Percentiles rank a stretch among this genome's conserved stretches.
Conservation (phyloP, 2,888 invertebrate species). For the Spialia ferax region DNA sequence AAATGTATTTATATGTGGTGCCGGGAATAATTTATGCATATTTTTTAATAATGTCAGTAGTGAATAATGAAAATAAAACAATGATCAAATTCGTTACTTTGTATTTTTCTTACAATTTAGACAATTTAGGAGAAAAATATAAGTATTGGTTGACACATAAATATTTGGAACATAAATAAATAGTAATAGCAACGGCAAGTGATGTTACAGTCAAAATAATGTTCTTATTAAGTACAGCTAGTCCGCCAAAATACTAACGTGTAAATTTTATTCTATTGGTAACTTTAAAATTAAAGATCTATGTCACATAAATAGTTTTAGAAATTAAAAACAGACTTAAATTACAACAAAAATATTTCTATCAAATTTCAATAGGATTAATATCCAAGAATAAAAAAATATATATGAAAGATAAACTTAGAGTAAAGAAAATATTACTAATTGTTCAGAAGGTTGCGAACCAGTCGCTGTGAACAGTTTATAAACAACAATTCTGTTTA, state of each 20-base stretch:
- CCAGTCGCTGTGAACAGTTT: constrained; percentile 70
- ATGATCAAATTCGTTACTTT: constrained; percentile 64
- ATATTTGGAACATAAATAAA: constrained; percentile 75
- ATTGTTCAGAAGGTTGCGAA: constrained; percentile 68
- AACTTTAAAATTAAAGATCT: constrained; percentile 78
- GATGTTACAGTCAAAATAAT: constrained; percentile 49
- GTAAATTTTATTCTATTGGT: constrained; percentile 75
- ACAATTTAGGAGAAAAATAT: constrained; percentile 66
- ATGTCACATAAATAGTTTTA: constrained; percentile 81
- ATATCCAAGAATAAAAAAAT: constrained; percentile 52
- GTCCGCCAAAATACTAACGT: constrained; percentile 48
- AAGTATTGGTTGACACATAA: constrained; percentile 63
- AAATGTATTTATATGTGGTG: constrained; percentile 39
- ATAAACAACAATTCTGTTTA: constrained; percentile 51
- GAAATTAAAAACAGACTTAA: constrained; percentile 72
- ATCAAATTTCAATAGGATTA: constrained; percentile 47
- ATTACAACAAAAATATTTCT: constrained; percentile 57
- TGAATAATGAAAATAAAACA: constrained; percentile 55
- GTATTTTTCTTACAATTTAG: constrained; percentile 80
- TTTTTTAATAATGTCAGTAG: constrained; percentile 41
- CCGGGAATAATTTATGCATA: constrained; percentile 34
- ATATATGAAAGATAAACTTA: constrained; percentile 47
- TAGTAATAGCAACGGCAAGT: constrained; percentile 76
- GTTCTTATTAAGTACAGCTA: constrained; percentile 44
- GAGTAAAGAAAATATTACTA: constrained; percentile 56